Percentiles rank a stretch among this genome's conserved stretches.
Conservation (phyloP, 2,888 invertebrate species). For the Philereme transversata region DNA sequence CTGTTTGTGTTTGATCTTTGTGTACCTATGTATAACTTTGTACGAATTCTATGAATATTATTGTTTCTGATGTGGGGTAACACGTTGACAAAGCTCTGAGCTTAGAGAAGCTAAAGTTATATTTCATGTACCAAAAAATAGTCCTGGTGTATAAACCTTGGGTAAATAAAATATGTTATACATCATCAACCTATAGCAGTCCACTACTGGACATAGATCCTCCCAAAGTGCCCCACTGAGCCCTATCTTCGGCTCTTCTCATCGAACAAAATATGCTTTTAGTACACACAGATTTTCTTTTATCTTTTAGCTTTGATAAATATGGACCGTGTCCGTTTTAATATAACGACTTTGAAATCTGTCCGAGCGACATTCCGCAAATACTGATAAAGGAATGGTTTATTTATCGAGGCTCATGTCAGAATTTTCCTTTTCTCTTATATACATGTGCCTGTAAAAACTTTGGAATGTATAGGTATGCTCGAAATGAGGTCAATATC, state of each 20-base stretch:
- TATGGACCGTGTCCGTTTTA: conserved; percentile 3
- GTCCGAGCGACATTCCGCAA: conserved; percentile 16
- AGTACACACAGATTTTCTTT: background rate
- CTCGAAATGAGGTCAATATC: background rate
- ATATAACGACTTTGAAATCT: conserved; percentile 14
- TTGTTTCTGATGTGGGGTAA: background rate
- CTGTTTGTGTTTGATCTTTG: conserved; percentile 18
- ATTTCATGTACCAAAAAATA: no score
- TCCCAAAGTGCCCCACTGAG: no score
- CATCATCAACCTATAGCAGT: no score
- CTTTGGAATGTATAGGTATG: background rate
- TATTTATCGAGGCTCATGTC: conserved; percentile 24
- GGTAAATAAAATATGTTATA: no score
- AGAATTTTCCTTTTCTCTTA: conserved; percentile 16
- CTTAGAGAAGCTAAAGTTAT: background rate
- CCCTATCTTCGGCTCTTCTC: no score
- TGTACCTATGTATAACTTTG: conserved; percentile 5
- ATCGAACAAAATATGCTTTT: background rate
- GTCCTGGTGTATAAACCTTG: no score
- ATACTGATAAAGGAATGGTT: conserved; percentile 20
- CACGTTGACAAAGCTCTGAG: background rate
- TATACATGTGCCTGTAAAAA: conserved; percentile 15
- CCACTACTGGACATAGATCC: no score
- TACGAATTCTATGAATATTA: conserved; percentile 7
- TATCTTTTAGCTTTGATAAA: conserved; percentile 6